Percentiles rank a stretch among this genome's conserved stretches.
Conservation (phyloP, 2,888 invertebrate species). For the Myathropa florea region DNA sequence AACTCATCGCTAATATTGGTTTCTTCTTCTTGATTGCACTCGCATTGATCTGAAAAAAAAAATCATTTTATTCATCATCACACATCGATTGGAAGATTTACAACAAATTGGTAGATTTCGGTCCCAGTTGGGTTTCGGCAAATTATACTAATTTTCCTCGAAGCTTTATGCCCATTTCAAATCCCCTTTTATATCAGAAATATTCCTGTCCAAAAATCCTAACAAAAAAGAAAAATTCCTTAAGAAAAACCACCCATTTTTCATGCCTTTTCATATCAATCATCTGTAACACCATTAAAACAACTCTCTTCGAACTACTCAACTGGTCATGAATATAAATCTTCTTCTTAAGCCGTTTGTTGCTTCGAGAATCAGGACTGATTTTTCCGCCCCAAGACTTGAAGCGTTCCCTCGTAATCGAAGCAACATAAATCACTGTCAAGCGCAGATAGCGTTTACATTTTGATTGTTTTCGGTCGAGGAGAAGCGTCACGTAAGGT, state of each 20-base stretch:
- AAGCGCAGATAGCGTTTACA: conserved; percentile 69
- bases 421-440: conserved; percentile 70
- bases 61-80: not conserved
- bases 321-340: conserved; percentile 71
- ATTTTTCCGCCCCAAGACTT: conserved; percentile 58
- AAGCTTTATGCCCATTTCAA: not conserved
- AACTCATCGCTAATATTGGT: too few relatives aligned
- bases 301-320: conserved; percentile 67
- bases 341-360: conserved; percentile 69
- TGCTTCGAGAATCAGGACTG: conserved; percentile 68
- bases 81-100: not conserved
- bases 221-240: not conserved
- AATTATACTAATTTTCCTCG: conserved; percentile 20
- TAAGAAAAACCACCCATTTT: conserved; percentile 19
- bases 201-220: conserved; percentile 8
- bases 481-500: conserved; percentile 31
- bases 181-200: conserved; percentile 2
- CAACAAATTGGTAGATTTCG: not conserved
- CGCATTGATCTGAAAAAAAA: not conserved
- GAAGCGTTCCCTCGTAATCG: conserved; percentile 64
- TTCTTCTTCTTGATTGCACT: not conserved
- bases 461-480: conserved; percentile 63
- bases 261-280: conserved; percentile 56
- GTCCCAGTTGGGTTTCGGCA: not conserved
- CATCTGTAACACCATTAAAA: conserved; percentile 69